Percentiles rank a stretch among this genome's conserved stretches.
These are phyloP conservation scores for Heliocidaris tuberculata DNA, from an alignment of 35 echinoderm and acorn worm genomes.

Conservation along the genomic window DNA sequence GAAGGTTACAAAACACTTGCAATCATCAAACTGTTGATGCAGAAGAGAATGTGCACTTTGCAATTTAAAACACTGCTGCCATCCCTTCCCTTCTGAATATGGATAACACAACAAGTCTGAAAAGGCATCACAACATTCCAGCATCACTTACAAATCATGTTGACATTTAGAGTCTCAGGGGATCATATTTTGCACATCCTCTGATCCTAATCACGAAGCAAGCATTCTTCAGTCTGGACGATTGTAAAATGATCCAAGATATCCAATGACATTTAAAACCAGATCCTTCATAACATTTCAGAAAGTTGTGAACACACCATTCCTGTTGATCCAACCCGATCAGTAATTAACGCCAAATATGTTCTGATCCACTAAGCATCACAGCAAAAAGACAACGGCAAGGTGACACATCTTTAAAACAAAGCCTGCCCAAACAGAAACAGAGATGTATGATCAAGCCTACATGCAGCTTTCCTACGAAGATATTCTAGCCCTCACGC, in stretches of 20 bases:
- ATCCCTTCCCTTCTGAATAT: neutral
- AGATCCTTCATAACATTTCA: neutral
- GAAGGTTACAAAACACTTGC: too few relatives aligned
- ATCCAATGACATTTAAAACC: neutral
- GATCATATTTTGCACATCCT: neutral
- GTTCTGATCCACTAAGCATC: neutral
- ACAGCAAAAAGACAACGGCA: neutral
- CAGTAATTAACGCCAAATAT: neutral
- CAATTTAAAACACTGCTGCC: neutral
- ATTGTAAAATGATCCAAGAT: neutral
- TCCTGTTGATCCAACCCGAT: neutral
- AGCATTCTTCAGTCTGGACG: neutral
- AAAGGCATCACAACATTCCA: neutral
- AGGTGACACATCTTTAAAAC: neutral
- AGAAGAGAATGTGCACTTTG: too few relatives aligned
- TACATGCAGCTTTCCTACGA: neutral
- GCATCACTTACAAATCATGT: neutral
- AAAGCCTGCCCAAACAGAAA: neutral
- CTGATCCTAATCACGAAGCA: neutral
- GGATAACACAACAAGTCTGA: neutral
- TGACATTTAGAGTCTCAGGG: neutral
- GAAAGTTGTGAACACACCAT: neutral
- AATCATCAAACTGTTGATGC: too few relatives aligned
- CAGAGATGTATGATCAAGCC: neutral
- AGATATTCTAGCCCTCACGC: neutral